Evolutionary conservation across 2,888 invertebrate species (phyloP).

Genomic region (Penaeus monodon): DNA sequence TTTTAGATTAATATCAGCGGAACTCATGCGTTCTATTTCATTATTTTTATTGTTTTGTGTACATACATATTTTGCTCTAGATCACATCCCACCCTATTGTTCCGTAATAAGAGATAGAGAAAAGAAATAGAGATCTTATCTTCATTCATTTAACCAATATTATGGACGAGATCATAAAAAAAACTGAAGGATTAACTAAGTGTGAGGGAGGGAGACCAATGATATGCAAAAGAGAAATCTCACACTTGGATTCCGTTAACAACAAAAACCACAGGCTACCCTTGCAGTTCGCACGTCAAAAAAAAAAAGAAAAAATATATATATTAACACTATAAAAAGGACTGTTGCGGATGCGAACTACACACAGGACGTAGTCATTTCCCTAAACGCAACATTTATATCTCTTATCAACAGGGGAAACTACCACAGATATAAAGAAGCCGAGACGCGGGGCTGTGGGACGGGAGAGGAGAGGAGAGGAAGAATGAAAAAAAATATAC

Average conservation of each 20-base stretch:
- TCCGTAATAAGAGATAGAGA: neutral
- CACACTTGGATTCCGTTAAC: neutral
- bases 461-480: neutral
- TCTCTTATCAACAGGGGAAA: constrained; percentile 30
- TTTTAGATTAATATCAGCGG: too few relatives aligned
- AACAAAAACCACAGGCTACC: constrained; percentile 7
- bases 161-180: too few relatives aligned
- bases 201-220: too few relatives aligned
- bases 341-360: constrained; percentile 18
- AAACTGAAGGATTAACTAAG: too few relatives aligned
- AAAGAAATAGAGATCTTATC: neutral
- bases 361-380: constrained; percentile 34
- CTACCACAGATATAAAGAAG: constrained; percentile 32
- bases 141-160: too few relatives aligned
- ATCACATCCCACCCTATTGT: too few relatives aligned
- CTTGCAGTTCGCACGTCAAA: constrained; percentile 7
- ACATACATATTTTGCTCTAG: too few relatives aligned
- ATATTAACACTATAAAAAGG: constrained; percentile 23
- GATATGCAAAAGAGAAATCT: neutral
- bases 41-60: too few relatives aligned
- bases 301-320: neutral
- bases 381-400: constrained; percentile 35
- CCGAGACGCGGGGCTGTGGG: neutral
- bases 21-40: too few relatives aligned
- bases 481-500: neutral